A percentile compares a stretch with the other conserved stretches of the same genome.
Conservation (phyloP, 2,888 invertebrate species). For the Gandaritis pyraliata region DNA sequence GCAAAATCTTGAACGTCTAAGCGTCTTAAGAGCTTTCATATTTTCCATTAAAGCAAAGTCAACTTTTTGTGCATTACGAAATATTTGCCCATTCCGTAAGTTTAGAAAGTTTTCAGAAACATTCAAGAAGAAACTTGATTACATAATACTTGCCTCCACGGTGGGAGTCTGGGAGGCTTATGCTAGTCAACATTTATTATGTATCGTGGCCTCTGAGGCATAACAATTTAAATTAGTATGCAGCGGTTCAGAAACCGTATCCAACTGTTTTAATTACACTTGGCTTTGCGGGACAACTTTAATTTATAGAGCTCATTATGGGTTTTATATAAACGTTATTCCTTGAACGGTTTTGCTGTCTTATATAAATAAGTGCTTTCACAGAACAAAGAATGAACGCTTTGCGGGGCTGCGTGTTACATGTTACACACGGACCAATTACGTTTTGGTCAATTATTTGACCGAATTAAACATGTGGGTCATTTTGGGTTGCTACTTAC, state of each 20-base stretch:
- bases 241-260: constrained; percentile 18
- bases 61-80: constrained; percentile 5
- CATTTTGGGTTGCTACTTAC: too few relatives aligned
- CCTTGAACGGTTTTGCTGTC: constrained; percentile 7
- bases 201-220: constrained; percentile 19
- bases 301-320: constrained; percentile 18
- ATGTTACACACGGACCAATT: not conserved
- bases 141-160: not conserved
- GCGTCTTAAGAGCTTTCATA: constrained; percentile 16
- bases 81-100: not conserved
- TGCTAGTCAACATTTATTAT: constrained; percentile 28
- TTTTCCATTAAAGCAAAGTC: constrained; percentile 7
- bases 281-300: constrained; percentile 16
- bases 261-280: constrained; percentile 24
- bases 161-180: constrained; percentile 12
- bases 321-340: constrained; percentile 3
- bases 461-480: too few relatives aligned
- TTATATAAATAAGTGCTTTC: not conserved
- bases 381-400: not conserved
- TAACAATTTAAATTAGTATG: constrained; percentile 28
- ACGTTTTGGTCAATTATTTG: not conserved
- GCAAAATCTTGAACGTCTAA: constrained; percentile 19
- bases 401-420: not conserved
- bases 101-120: constrained; percentile 2
- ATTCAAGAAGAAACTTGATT: constrained; percentile 5